Base-by-base conservation (phyloP, 2,113 vertebrate genomes). In the Jaculus jaculus region DNA sequence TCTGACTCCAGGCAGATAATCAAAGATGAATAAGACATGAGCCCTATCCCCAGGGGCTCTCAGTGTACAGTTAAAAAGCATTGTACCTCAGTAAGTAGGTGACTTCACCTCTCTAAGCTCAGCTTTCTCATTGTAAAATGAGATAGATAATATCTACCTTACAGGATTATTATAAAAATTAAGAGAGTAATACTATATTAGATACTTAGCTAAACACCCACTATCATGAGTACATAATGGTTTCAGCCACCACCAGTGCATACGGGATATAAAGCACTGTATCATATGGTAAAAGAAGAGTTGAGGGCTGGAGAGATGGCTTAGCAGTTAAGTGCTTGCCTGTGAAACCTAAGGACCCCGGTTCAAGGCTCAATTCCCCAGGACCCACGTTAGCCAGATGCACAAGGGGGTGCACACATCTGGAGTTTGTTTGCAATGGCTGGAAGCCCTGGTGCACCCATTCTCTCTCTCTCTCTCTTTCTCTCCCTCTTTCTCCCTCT, bases 61-160 rank as follows among this genome's bases (percentile, higher is more conserved):
- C 26, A 86, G 39, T 73, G 42, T 63, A 9, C 37, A 47, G 21
- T 61, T 61, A 37, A 42, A 26, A 73, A 86, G 78, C n/a, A 26
- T 26, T 60, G 61, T 24, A 7, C 3, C 63, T 51, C 74, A 87
- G 11, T 58, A 72, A 71, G 47, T 65, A 5, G 47, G 63, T 26
- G 61, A 65, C 34, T 63, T 68, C 37, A 51, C 37, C 65, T 81
- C 24, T 32, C 7, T 32, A 18, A 58, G n/a, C 28, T 74, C 47
- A 54, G 39, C 69, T 79, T 92, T 58, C 92, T 89, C 42, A 37
- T 5, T 71, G n/a, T 90, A 92, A 93, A 94, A 81, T 30, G 13
- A 24, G 54, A 42, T 21, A 15, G 21, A 66, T 30, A 65, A 37
- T 61, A 60, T 21, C 30, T 54, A 28, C 24, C 60, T 63, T 77